phyloP scores from a whole-genome alignment of 2,113 vertebrate species.

The Protobothrops mucrosquamatus region DNA sequence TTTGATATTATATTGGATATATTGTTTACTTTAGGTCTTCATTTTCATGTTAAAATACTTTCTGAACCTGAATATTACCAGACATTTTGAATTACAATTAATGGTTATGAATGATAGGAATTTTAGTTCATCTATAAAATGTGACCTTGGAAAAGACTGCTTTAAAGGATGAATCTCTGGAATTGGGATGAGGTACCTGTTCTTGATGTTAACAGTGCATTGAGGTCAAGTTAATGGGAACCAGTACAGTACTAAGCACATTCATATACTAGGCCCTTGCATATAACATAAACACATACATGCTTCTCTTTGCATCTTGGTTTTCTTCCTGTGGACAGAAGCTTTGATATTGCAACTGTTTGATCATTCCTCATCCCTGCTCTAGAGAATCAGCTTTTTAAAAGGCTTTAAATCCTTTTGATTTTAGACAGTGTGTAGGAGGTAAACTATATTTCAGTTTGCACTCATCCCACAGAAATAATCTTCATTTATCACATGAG shows the following conservation, averaged over 20 bases:
- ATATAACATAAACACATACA: neutral
- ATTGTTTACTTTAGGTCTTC: neutral
- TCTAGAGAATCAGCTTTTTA: neutral
- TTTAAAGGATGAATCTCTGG: neutral
- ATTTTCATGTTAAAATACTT: neutral
- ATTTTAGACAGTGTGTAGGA: neutral
- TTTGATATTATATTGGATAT: neutral
- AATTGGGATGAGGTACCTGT: neutral
- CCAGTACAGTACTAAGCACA: neutral
- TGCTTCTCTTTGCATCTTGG: neutral
- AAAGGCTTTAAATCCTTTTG: neutral
- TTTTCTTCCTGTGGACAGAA: neutral
- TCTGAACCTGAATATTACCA: neutral
- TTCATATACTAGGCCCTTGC: neutral
- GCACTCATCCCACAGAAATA: constrained; percentile 38
- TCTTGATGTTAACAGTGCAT: neutral
- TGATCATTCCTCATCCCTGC: neutral
- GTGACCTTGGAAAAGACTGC: neutral
- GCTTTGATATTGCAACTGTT: neutral
- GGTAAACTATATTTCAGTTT: neutral
- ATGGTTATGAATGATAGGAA: neutral
- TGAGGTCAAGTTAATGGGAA: neutral
- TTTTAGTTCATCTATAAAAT: neutral
- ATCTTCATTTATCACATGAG: neutral
- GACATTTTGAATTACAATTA: neutral